Percentiles rank a stretch among this genome's conserved stretches.
Conservation (phyloP, 1,140 invertebrate genomes). For the Lepidotrigona ventralis region DNA sequence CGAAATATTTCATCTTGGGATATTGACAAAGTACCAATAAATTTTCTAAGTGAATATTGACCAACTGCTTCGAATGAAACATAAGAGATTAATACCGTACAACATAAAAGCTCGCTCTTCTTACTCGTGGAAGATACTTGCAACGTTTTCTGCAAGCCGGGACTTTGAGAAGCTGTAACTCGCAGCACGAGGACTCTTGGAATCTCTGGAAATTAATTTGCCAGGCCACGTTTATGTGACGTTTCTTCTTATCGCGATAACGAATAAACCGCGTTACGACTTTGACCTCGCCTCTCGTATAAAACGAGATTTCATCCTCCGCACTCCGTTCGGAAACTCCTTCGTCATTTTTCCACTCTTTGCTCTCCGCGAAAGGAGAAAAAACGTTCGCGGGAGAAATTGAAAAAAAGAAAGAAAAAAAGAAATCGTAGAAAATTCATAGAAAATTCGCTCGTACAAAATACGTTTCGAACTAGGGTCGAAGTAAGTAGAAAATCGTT, state of each 20-base stretch:
- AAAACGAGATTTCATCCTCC: background rate
- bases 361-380: background rate
- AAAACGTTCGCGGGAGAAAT: background rate
- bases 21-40: no score
- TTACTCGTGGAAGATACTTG: background rate
- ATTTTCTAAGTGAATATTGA: no score
- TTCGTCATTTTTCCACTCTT: background rate
- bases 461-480: no score
- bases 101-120: background rate
- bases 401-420: no score
- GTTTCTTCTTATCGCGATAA: background rate
- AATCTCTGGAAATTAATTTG: background rate
- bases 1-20: no score
- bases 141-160: background rate
- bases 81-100: background rate
- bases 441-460: no score
- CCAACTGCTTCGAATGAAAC: background rate
- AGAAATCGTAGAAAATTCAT: no score
- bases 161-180: background rate
- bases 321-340: accelerated
- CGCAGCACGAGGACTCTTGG: no score
- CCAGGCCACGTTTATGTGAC: background rate
- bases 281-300: background rate
- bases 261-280: background rate
- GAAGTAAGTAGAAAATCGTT: no score